phyloP scores from a whole-genome alignment of 2,113 vertebrate genomes.

The Mellivora capensis region DNA sequence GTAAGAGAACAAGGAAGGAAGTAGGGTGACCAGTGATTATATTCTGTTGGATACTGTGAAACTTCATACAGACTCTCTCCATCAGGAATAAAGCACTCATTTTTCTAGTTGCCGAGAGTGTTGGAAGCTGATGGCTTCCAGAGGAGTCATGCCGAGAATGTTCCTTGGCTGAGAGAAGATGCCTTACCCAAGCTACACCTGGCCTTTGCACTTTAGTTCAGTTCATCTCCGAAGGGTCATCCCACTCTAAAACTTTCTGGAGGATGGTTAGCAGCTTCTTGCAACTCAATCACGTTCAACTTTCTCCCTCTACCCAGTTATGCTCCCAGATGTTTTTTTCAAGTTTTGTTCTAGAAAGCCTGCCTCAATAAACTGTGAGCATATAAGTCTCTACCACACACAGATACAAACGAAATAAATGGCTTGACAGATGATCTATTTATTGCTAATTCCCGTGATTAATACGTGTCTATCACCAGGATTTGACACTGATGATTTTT shows the following conservation, averaged over 20 bases:
- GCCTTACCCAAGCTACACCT: not conserved
- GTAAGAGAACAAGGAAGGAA: not conserved
- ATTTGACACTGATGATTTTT: not conserved
- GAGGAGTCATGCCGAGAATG: not conserved
- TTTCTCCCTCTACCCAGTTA: not conserved
- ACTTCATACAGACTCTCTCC: not conserved
- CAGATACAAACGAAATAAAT: not conserved
- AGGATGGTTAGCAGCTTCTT: not conserved
- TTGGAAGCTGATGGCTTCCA: not conserved
- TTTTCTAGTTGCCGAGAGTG: not conserved
- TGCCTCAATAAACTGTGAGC: not conserved
- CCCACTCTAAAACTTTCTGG: not conserved
- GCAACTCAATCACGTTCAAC: not conserved
- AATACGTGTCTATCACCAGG: not conserved
- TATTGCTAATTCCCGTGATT: not conserved
- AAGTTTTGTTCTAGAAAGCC: not conserved
- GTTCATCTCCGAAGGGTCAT: not conserved
- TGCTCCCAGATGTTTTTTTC: not conserved
- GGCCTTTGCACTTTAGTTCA: not conserved
- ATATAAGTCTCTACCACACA: not conserved
- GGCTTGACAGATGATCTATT: not conserved
- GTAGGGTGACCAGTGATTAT: not conserved
- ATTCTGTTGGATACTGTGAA: not conserved
- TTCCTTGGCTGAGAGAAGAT: not conserved
- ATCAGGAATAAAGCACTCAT: not conserved